These are phyloP conservation scores for human DNA, from an alignment of 2,113 vertebrate species.

Conservation along the genomic window GRCh38 chr11:6502501-6503000, in stretches of 20 bases:
- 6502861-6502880: conserved; percentile 20
- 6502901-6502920: conserved; percentile 71
- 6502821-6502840: not conserved
- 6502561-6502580: not conserved
- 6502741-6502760: conserved; percentile 31
- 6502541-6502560: not conserved
- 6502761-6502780: not conserved
- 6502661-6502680: not conserved
- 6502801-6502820: not conserved
- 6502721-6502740: not conserved
- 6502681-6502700: not conserved
- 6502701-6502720: not conserved
- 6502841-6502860: conserved; percentile 38
- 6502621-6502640: not conserved
- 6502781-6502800: not conserved
- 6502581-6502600: not conserved
- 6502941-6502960: not conserved
- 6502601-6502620: not conserved
- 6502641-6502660: not conserved
- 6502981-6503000: not conserved
- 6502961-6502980: not conserved
- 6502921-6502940: conserved; percentile 63
- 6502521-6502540: not conserved
- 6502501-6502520: not conserved
- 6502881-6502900: conserved; percentile 78